Conservation (phyloP, 2,888 invertebrate species). For the Tenodera sinensis region DNA sequence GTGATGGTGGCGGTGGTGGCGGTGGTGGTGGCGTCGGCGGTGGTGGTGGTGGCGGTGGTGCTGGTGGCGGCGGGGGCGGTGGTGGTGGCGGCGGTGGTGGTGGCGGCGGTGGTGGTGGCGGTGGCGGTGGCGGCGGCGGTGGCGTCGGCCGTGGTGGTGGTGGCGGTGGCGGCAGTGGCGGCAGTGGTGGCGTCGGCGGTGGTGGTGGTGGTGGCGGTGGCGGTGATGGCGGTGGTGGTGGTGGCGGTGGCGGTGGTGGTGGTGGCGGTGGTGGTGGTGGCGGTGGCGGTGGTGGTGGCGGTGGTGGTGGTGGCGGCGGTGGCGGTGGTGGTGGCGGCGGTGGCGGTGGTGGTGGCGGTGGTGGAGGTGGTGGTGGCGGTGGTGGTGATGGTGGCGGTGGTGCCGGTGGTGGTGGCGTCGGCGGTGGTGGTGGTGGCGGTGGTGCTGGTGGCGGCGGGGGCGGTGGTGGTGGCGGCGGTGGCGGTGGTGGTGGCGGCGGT, state of each 20-base stretch:
- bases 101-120: not conserved
- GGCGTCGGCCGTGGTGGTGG: not conserved
- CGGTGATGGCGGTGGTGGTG: not conserved
- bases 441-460: not conserved
- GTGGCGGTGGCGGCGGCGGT: not conserved
- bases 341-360: not conserved
- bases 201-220: not conserved
- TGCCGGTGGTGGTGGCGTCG: no score
- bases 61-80: not conserved
- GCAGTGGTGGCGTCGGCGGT: no score
- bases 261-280: not conserved
- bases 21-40: no score
- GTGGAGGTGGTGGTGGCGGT: not conserved
- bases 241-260: not conserved
- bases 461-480: not conserved
- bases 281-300: not conserved
- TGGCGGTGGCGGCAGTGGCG: not conserved
- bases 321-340: not conserved
- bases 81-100: not conserved
- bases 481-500: not conserved
- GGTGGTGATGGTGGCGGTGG: not conserved
- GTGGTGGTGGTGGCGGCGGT: not conserved
- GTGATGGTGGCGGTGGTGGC: not conserved
- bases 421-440: no score
- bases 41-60: no score